Evolutionary conservation across 1,140 invertebrate genomes (phyloP).

Genomic region (Dreissena polymorpha): DNA sequence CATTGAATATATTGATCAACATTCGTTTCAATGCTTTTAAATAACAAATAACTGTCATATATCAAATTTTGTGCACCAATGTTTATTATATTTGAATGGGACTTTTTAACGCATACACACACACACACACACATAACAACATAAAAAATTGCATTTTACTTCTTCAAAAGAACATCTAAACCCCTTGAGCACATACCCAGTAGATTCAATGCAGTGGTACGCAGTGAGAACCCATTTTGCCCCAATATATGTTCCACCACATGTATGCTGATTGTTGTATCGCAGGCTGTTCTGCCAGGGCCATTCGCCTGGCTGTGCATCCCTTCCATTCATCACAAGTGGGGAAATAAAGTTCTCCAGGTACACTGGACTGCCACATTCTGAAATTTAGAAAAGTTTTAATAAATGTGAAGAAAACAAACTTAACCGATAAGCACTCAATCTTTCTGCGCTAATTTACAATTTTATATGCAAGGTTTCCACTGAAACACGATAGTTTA

Average conservation of each 20-base stretch:
- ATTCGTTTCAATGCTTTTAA: too few relatives aligned
- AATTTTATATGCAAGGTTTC: too few relatives aligned
- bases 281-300: constrained; percentile 8
- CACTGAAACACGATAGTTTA: too few relatives aligned
- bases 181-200: background rate
- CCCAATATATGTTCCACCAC: background rate
- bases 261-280: background rate
- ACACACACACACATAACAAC: too few relatives aligned
- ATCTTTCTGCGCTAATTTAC: too few relatives aligned
- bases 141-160: too few relatives aligned
- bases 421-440: too few relatives aligned
- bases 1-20: too few relatives aligned
- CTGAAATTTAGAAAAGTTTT: background rate
- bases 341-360: constrained; percentile 6
- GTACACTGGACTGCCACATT: constrained; percentile 11
- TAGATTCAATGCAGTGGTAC: constrained; percentile 17
- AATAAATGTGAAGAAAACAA: too few relatives aligned
- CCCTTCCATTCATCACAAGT: background rate
- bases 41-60: background rate
- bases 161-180: too few relatives aligned
- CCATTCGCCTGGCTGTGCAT: constrained; percentile 11
- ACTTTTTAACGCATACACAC: too few relatives aligned
- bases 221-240: constrained; percentile 22
- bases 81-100: background rate
- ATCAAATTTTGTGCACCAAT: background rate